phyloP scores from a whole-genome alignment of 2,888 invertebrate species.

The Cryptus armator region DNA sequence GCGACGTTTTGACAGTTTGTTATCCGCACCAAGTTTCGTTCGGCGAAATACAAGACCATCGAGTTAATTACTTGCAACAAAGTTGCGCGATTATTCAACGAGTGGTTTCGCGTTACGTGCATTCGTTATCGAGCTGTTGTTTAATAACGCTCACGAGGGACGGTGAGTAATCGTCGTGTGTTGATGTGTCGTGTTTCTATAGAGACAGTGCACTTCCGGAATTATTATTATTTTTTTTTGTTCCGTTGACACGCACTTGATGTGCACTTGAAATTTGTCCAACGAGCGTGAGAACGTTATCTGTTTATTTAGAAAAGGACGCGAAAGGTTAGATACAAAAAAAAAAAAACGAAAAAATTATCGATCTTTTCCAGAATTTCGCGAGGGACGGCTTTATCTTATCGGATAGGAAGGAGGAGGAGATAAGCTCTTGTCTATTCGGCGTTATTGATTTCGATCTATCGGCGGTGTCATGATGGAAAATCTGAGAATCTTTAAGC shows the following conservation, averaged over 20 bases:
- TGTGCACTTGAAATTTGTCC: neutral
- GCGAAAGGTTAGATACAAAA: neutral
- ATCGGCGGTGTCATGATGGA: conserved; percentile 55
- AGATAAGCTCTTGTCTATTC: neutral
- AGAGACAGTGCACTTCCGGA: neutral
- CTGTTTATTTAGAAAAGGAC: neutral
- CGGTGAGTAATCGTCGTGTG: conserved; percentile 3
- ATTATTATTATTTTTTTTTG: neutral
- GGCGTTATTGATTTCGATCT: neutral
- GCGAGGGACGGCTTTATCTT: neutral
- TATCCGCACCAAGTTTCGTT: no score
- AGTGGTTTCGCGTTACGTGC: neutral
- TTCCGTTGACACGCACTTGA: no score
- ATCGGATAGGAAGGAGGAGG: neutral
- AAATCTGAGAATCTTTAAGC: conserved; percentile 73
- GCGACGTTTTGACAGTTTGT: no score
- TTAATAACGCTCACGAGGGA: neutral
- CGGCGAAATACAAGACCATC: no score
- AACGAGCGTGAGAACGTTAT: neutral
- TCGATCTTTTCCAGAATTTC: neutral
- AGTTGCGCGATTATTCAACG: no score
- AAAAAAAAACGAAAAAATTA: neutral
- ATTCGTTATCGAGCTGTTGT: neutral
- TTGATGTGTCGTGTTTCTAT: neutral
- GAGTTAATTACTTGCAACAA: no score